Evolutionary conservation across 64 coral and sea anemone genomes (phyloP), one percentile per base, ranked within the genome.

Genomic region (Pachyseris speciosa): DNA sequence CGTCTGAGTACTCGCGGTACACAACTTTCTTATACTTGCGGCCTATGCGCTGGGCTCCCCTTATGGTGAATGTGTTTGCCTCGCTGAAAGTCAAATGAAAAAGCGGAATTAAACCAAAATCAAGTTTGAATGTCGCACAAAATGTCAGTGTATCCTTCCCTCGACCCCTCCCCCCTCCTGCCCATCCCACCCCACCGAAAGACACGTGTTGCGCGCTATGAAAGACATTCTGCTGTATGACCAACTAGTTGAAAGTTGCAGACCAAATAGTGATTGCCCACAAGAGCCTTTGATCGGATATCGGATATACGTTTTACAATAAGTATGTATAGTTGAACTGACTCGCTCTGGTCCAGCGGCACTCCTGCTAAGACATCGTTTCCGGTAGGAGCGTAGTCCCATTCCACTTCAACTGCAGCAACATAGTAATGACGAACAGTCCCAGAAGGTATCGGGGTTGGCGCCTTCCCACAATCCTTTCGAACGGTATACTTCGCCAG

Each of bases 361-460:
- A 34, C 36, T 24, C 77, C 86, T 8, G 59, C 40, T 2, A 94
- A 28, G 16, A 89, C 67, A 72, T 94, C 68, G 16, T 58, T 74
- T 2, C 86, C 92, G 66, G 85, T 74, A 2, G 92, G 92, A 4
- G 92, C 92, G 37, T 94, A 94, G 77, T 94, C 86, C 92, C 92
- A 94, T 9, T 80, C 75, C 29, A 3, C 50, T 40, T 94, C 92
- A 16, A 89, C 66, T 13, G 92, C 86, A 8, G 86, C 92, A 30
- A 94, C 67, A 34, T 83, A 94, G 76, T 94, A 89, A 0, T 34
- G 51, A 37, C 76, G 76, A 80, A 25, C 16, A 3, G 20, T 60
- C 52, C 76, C 76, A 58, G 76, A 20, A 3, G 76, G 51, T 20
- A 6, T 38, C 1, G 1, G 6, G 49, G 15, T 36, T 2, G 50